Conservation (phyloP, 2,888 invertebrate species). For the Eledona agricola region DNA sequence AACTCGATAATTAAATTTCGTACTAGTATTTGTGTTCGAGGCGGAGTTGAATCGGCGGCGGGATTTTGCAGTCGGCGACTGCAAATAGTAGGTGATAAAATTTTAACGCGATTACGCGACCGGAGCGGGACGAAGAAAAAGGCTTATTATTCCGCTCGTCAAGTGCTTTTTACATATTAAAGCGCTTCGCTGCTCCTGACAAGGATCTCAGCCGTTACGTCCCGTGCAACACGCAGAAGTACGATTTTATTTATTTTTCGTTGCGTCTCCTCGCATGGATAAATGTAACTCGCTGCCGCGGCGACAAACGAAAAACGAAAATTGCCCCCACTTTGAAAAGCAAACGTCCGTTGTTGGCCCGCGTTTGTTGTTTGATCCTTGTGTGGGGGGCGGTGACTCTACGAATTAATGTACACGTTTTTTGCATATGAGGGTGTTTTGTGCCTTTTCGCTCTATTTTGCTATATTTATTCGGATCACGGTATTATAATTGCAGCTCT, state of each 20-base stretch:
- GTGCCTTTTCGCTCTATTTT: conserved; percentile 4
- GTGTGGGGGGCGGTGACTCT: too few relatives aligned
- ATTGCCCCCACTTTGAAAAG: too few relatives aligned
- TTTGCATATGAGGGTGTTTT: not conserved
- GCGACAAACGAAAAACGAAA: conserved; percentile 31
- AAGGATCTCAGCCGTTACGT: conserved; percentile 5
- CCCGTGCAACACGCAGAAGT: conserved; percentile 17
- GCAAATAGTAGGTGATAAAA: conserved; percentile 26
- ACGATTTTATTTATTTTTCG: conserved; percentile 32
- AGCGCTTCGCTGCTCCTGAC: conserved; percentile 31
- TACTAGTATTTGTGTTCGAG: conserved; percentile 22
- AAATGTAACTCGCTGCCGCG: too few relatives aligned
- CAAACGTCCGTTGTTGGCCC: conserved; percentile 19
- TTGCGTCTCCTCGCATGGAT: conserved; percentile 30
- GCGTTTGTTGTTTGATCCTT: too few relatives aligned
- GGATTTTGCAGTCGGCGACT: too few relatives aligned
- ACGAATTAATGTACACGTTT: conserved; percentile 22
- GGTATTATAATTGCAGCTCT: too few relatives aligned
- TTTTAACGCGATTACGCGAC: conserved; percentile 31
- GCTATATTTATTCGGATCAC: too few relatives aligned
- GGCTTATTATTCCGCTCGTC: conserved; percentile 32
- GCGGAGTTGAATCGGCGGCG: too few relatives aligned
- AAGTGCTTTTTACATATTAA: conserved; percentile 37
- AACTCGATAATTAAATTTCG: conserved; percentile 33
- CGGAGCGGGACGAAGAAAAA: conserved; percentile 21